Evolutionary conservation across 2,888 invertebrate species (phyloP), one percentile per base, ranked within the genome.

Genomic region (Hartigia nigra): DNA sequence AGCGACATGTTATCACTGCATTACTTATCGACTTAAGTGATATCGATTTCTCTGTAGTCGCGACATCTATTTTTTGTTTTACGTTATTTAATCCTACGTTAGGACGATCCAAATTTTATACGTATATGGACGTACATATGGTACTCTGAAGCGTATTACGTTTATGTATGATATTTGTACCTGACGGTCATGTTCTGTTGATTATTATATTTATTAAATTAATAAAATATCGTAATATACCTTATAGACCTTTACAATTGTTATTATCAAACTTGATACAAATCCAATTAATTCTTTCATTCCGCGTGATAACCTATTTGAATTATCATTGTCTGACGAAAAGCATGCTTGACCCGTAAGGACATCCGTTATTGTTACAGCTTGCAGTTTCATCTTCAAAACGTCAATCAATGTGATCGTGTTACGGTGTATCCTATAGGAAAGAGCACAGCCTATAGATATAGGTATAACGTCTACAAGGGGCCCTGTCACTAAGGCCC

Each of bases 121-220:
- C 69, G 34, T 34, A 69, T 31, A 70, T 70, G 9, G 69, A 69
- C 74, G 74, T 77, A 74, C 69, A 77, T 74, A 39, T 12, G 39
- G 39, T 77, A 77, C 35, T 72, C 35, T 75, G 36, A 31, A 55
- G 75, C 74, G 39, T 78, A 70, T 75, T 75, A 69, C 31, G 78
- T 75, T 78, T 78, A 76, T 72, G 74, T 77, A 76, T 79, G 69
- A 77, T 84, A 82, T 84, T 86, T 86, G 87, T 87, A 87, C 87
- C 87, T 86, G 87, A 87, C 81, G 88, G 88, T 85, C 82, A 83
- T 82, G 83, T 88, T 87, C 80, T 84, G 82, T 84, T 87, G 83
- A 81, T 82, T 82, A 75, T 84, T 78, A 39, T 78, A 75, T 79
- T 75, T 78, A 75, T 72, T 39, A 69, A 79, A 74, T 85, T 81